These are phyloP conservation scores for Lottia gigantea DNA, from an alignment of 2,888 invertebrate species.

Conservation along the genomic window DNA sequence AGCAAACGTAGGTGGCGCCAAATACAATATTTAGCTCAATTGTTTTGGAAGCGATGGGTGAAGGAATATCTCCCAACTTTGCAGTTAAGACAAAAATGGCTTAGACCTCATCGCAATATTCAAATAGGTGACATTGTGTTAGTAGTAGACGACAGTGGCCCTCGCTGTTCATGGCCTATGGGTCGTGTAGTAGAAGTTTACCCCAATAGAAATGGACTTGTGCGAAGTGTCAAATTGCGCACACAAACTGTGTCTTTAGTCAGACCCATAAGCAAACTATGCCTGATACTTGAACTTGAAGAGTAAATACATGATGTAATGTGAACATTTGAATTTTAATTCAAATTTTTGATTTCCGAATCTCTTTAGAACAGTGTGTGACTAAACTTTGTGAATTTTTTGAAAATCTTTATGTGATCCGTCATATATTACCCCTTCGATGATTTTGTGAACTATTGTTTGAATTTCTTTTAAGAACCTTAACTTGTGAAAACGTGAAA, in stretches of 20 bases:
- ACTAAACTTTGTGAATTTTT: background rate
- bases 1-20: constrained; percentile 18
- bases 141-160: constrained; percentile 13
- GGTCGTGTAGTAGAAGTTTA: constrained; percentile 14
- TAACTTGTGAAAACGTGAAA: no score
- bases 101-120: background rate
- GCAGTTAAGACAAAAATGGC: constrained; percentile 23
- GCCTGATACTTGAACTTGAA: background rate
- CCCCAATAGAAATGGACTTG: constrained; percentile 17
- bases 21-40: constrained; percentile 8
- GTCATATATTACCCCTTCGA: no score
- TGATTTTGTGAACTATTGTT: no score
- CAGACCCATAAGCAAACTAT: constrained; percentile 11
- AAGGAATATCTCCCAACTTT: constrained; percentile 20
- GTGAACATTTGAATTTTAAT: no score
- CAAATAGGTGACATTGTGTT: constrained; percentile 18
- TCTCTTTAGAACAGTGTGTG: background rate
- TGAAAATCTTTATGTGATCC: no score
- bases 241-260: constrained; percentile 6
- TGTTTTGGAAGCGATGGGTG: constrained; percentile 23
- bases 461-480: no score
- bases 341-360: no score
- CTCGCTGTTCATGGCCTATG: constrained; percentile 17
- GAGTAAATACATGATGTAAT: background rate
- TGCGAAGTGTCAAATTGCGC: constrained; percentile 13